phyloP scores from a whole-genome alignment of 1,140 invertebrate genomes.

The Drosophila sproati region DNA sequence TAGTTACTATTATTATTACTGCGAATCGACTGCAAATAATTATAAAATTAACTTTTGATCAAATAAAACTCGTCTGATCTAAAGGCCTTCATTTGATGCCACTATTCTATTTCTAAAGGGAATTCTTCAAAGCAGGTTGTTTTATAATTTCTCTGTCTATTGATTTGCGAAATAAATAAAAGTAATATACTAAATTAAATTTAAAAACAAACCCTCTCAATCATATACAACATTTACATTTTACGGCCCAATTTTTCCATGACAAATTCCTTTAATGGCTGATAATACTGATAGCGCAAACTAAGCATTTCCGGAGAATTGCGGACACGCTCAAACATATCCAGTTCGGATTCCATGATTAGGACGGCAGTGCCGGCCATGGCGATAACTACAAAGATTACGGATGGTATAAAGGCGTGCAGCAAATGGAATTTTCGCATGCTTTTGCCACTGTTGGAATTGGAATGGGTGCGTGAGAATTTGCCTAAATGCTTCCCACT shows the following conservation, averaged over 20 bases:
- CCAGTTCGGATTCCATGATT: slow-evolving; percentile 91
- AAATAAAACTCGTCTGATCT: too few relatives aligned
- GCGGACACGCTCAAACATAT: slow-evolving; percentile 89
- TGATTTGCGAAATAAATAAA: background rate
- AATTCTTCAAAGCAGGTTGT: too few relatives aligned
- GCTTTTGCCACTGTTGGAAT: slow-evolving; percentile 61
- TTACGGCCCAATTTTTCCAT: slow-evolving; percentile 62
- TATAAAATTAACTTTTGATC: background rate
- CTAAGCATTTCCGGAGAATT: slow-evolving; percentile 92
- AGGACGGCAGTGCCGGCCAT: slow-evolving; percentile 88
- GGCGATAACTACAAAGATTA: slow-evolving; percentile 88
- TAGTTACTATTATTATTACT: slow-evolving; percentile 1
- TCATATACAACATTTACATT: slow-evolving; percentile 29
- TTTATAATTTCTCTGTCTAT: too few relatives aligned
- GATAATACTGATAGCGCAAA: slow-evolving; percentile 92
- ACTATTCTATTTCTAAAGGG: too few relatives aligned
- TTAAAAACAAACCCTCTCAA: slow-evolving; percentile 1
- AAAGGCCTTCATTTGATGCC: too few relatives aligned
- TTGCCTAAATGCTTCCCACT: slow-evolving; percentile 45
- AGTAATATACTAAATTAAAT: background rate
- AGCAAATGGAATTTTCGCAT: slow-evolving; percentile 87
- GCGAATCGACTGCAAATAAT: background rate
- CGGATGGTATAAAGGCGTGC: slow-evolving; percentile 90
- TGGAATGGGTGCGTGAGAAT: slow-evolving; percentile 41
- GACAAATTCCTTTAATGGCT: slow-evolving; percentile 92